Evolutionary conservation across 2,888 invertebrate species (phyloP), one percentile per base, ranked within the genome.

Genomic region (Acanthosepion esculentum): DNA sequence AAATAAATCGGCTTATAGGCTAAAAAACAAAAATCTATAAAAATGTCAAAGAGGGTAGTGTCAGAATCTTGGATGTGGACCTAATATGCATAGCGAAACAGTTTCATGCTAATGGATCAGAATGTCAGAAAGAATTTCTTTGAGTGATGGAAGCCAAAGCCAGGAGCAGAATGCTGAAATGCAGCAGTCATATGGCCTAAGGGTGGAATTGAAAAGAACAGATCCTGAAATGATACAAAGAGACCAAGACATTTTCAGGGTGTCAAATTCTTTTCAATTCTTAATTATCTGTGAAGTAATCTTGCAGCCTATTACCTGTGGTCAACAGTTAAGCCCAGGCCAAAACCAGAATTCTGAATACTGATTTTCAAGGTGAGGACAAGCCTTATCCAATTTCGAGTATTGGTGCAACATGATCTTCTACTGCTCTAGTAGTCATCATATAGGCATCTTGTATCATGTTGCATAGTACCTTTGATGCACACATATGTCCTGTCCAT

Each of bases 51-150:
- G 23, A 55, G 59, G 59, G 20, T 20, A 59, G 59, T 23, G 78
- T 33, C n/a, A 33, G 78, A 18, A 33, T 78, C n/a, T 33, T 15
- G n/a, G 78, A 15, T 78, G 33, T 33, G 10, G 10, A 78, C 78
- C n/a, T 78, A 78, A 78, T 78, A 78, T 78, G 33, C 78, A 33
- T n/a, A 3, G n/a, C 2, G n/a, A 78, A 78, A 78, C 78, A 12
- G 12, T 78, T 78, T 78, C 78, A n/a, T n/a, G n/a, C 78, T 78
- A 78, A 78, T 78, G 78, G 78, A 78, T 78, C 78, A 78, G 78
- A 78, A 78, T 78, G 78, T 78, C 78, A 78, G 78, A 18, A 78
- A n/a, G 78, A 78, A 78, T 78, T 78, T 78, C 78, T 78, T 78
- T 78, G 78, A 78, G 33, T 78, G n/a, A 78, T n/a, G n/a, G 78